Conservation (phyloP, 2,888 invertebrate species). For the Patella depressa region DNA sequence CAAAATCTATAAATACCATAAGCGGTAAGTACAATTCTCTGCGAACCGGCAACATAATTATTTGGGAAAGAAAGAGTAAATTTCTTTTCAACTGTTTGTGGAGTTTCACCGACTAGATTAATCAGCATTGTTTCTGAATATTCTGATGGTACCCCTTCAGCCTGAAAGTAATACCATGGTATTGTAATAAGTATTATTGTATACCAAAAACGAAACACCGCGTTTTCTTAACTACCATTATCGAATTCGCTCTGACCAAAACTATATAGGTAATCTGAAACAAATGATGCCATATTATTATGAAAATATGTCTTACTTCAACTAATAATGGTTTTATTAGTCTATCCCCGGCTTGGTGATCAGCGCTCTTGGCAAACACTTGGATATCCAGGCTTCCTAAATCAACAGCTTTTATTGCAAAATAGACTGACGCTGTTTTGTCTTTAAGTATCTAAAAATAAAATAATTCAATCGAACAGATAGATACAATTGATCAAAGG, state of each 20-base stretch:
- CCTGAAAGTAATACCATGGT: conserved; percentile 30
- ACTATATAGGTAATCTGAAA: too few relatives aligned
- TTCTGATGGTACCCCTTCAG: conserved; percentile 60
- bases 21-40: conserved; percentile 76
- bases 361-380: not conserved
- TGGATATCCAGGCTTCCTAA: not conserved
- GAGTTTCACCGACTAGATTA: conserved; percentile 44
- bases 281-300: too few relatives aligned
- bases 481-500: too few relatives aligned
- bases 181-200: too few relatives aligned
- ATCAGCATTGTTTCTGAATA: conserved; percentile 55
- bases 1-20: conserved; percentile 52
- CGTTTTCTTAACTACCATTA: too few relatives aligned
- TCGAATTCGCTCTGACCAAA: too few relatives aligned
- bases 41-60: conserved; percentile 78
- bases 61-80: conserved; percentile 81
- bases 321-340: not conserved
- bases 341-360: not conserved
- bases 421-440: not conserved
- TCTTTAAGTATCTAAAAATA: not conserved
- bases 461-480: too few relatives aligned
- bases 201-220: too few relatives aligned
- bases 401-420: not conserved
- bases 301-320: not conserved
- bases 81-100: conserved; percentile 70